These are phyloP conservation scores for Periparus ater DNA, from an alignment of 2,797 vertebrate species.

Conservation along the genomic window DNA sequence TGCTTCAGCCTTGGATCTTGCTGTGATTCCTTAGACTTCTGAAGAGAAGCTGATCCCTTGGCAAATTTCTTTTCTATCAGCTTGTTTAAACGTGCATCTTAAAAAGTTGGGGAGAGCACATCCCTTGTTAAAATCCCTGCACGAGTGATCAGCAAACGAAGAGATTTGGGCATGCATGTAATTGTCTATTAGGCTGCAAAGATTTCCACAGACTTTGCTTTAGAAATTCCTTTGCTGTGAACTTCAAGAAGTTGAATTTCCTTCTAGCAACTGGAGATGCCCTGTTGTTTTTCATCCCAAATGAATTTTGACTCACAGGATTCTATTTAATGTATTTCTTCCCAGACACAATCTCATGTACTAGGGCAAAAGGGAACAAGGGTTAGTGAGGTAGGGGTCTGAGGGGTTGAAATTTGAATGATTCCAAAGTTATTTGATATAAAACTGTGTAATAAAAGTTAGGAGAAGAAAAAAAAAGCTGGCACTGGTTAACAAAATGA, in stretches of 20 bases:
- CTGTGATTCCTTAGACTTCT: neutral
- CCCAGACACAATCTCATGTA: neutral
- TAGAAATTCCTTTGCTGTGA: neutral
- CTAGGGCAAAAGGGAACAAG: fast-evolving
- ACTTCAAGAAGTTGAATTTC: neutral
- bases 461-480: neutral
- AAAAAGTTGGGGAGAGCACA: neutral
- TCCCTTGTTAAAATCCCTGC: neutral
- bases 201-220: neutral
- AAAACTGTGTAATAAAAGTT: neutral
- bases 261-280: neutral
- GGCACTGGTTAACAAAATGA: neutral
- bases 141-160: neutral
- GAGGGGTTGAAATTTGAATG: neutral
- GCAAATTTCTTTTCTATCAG: neutral
- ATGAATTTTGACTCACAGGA: neutral
- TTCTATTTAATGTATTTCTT: neutral
- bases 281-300: neutral
- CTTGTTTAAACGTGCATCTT: neutral
- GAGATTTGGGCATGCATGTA: neutral
- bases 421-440: neutral
- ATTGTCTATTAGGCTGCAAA: neutral
- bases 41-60: neutral
- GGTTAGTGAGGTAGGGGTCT: fast-evolving
- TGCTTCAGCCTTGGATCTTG: neutral